These are phyloP conservation scores for Taeniopygia guttata DNA, from an alignment of 2,797 vertebrate genomes.

Conservation along the genomic window DNA sequence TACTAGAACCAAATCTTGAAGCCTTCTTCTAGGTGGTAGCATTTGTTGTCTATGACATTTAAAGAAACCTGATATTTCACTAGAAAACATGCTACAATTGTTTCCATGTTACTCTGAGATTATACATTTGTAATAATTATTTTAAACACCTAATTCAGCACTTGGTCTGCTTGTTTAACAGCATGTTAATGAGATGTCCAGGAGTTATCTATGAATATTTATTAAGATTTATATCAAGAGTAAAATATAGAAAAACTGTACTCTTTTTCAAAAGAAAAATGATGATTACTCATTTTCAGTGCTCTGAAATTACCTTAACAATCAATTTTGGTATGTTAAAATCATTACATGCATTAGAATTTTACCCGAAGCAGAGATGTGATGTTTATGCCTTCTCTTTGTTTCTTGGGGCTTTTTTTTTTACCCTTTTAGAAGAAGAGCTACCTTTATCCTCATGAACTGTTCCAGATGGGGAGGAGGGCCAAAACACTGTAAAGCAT, in stretches of 20 bases:
- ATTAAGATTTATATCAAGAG: slow-evolving; percentile 43
- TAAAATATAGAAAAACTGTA: neutral
- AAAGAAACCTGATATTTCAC: neutral
- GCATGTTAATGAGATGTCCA: slow-evolving; percentile 43
- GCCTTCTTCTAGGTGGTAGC: neutral
- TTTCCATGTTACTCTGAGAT: slow-evolving; percentile 8
- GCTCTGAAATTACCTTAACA: slow-evolving; percentile 32
- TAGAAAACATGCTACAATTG: neutral
- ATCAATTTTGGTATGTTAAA: slow-evolving; percentile 25
- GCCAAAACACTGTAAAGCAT: neutral
- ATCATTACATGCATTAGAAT: neutral
- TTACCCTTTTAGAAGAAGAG: neutral
- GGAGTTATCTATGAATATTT: slow-evolving; percentile 43
- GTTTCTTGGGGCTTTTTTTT: neutral
- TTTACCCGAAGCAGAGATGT: slow-evolving; percentile 19
- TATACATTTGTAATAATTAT: slow-evolving; percentile 25
- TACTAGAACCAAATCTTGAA: neutral
- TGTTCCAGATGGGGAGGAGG: neutral
- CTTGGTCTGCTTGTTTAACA: slow-evolving; percentile 47
- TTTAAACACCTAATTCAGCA: slow-evolving; percentile 15
- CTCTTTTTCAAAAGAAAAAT: slow-evolving; percentile 27
- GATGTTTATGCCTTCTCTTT: neutral
- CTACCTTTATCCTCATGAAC: neutral
- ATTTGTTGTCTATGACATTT: neutral
- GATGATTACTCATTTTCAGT: slow-evolving; percentile 31